phyloP scores from a whole-genome alignment of 2,113 vertebrate species.

The Choloepus hoffmanni region DNA sequence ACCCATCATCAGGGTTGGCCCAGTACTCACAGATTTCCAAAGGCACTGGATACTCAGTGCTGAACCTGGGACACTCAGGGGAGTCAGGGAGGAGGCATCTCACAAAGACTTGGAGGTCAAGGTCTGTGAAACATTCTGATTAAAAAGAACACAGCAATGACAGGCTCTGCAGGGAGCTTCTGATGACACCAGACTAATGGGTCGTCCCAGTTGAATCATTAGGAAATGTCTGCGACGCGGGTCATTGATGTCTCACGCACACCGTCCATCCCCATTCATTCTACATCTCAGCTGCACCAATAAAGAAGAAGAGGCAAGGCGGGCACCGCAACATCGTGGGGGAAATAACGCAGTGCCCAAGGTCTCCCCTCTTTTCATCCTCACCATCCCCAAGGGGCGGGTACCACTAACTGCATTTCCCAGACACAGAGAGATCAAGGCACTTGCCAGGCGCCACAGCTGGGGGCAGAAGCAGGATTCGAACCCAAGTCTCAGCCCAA shows the following conservation, averaged over 20 bases:
- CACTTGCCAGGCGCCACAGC: neutral
- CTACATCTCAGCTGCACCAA: neutral
- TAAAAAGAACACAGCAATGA: neutral
- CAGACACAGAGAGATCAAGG: neutral
- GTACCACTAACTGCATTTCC: neutral
- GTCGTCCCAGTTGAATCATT: accelerated
- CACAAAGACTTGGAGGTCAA: neutral
- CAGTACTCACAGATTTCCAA: neutral
- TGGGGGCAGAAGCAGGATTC: neutral
- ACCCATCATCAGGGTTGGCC: no score
- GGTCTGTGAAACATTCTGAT: neutral
- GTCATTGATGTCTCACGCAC: no score
- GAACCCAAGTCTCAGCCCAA: neutral
- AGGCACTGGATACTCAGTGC: accelerated
- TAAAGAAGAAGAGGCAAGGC: accelerated
- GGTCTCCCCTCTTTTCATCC: neutral
- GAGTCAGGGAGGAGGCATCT: neutral
- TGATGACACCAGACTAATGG: neutral
- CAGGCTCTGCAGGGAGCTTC: neutral
- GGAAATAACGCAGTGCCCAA: accelerated
- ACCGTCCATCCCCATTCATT: accelerated
- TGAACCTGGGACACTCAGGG: neutral
- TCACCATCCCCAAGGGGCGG: accelerated
- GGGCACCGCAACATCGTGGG: accelerated
- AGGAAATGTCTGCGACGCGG: neutral